Percentiles rank a stretch among this genome's conserved stretches.
These are phyloP conservation scores for Corythoichthys haematopterus DNA, from an alignment of 2,113 vertebrate genomes.

Conservation along the genomic window DNA sequence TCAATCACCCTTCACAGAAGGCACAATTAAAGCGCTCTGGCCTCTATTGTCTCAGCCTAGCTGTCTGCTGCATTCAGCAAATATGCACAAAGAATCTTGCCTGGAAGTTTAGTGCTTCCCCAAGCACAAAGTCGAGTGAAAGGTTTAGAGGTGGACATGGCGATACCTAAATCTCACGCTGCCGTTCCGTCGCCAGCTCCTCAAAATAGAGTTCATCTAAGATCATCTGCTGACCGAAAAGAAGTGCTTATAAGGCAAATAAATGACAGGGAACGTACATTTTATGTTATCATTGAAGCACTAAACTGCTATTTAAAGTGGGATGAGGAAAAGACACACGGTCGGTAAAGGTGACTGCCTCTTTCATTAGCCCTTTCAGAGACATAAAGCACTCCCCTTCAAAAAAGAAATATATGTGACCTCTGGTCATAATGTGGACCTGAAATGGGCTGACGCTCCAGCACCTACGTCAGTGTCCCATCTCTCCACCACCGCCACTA, in stretches of 20 bases:
- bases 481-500: slow-evolving; percentile 9
- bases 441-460: slow-evolving; percentile 33
- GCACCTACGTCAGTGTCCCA: slow-evolving; percentile 21
- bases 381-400: slow-evolving; percentile 26
- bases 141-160: slow-evolving; percentile 32
- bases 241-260: slow-evolving; percentile 2
- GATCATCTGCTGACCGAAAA: slow-evolving; percentile 3
- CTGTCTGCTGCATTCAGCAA: slow-evolving; percentile 54
- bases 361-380: slow-evolving; percentile 24
- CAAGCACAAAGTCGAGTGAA: slow-evolving; percentile 36
- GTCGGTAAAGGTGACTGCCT: slow-evolving; percentile 25
- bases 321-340: slow-evolving; percentile 15
- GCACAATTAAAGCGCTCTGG: slow-evolving; percentile 49
- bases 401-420: slow-evolving; percentile 43
- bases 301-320: slow-evolving; percentile 2
- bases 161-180: slow-evolving; percentile 13
- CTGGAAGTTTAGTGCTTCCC: slow-evolving; percentile 40
- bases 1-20: slow-evolving; percentile 41
- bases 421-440: slow-evolving; percentile 29
- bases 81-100: slow-evolving; percentile 44
- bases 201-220: neutral
- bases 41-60: slow-evolving; percentile 22
- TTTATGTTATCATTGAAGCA: slow-evolving; percentile 5
- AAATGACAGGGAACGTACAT: slow-evolving; percentile 1
- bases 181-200: neutral